These are phyloP conservation scores for Mola mola DNA, from an alignment of 2,113 vertebrate species.

Conservation along the genomic window DNA sequence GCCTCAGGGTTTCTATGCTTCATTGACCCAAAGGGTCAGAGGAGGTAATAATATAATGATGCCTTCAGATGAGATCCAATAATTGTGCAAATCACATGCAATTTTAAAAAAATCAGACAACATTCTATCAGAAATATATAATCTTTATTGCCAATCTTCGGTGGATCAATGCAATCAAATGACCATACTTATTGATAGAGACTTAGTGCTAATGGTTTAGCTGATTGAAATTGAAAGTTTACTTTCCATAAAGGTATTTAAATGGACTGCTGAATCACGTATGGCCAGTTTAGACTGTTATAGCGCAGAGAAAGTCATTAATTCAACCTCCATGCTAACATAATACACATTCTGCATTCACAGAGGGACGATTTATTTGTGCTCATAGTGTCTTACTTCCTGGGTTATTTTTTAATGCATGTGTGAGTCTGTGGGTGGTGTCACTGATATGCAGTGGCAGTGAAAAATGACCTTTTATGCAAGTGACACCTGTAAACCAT, in stretches of 20 bases:
- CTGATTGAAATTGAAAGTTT: conserved; percentile 44
- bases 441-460: conserved; percentile 43
- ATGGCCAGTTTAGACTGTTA: conserved; percentile 20
- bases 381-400: conserved; percentile 2
- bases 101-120: conserved; percentile 3
- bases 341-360: conserved; percentile 20
- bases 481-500: conserved; percentile 57
- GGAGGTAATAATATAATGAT: conserved; percentile 27
- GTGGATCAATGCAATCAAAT: conserved; percentile 25
- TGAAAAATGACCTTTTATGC: conserved; percentile 58
- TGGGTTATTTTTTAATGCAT: conserved; percentile 1
- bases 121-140: conserved; percentile 7
- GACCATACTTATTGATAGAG: conserved; percentile 37
- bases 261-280: conserved; percentile 25
- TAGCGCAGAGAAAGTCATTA: conserved; percentile 35
- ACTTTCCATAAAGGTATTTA: conserved; percentile 29
- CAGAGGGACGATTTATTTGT: conserved; percentile 14
- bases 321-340: conserved; percentile 28
- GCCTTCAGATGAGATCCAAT: conserved; percentile 26
- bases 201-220: conserved; percentile 40
- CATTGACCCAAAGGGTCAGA: conserved; percentile 47
- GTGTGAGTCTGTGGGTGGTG: conserved; percentile 37
- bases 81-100: conserved; percentile 10
- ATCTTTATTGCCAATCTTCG: background rate
- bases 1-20: conserved; percentile 44